Percentiles rank a stretch among this genome's conserved stretches.
These are phyloP conservation scores for Gopherus flavomarginatus DNA, from an alignment of 2,113 vertebrate species.

Conservation along the genomic window DNA sequence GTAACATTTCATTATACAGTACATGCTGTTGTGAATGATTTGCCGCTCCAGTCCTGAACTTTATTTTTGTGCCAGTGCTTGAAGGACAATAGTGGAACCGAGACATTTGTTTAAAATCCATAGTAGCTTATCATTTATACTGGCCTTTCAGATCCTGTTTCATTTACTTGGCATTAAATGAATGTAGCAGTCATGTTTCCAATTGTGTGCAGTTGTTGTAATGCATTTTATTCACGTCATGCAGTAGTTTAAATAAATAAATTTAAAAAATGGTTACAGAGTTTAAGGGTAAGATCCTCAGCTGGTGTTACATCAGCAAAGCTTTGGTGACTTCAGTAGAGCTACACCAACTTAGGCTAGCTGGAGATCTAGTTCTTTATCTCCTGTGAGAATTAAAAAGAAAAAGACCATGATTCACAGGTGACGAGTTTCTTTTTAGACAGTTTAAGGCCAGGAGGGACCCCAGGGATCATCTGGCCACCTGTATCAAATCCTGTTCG, in stretches of 20 bases:
- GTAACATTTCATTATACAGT: constrained; percentile 44
- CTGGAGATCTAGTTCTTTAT: background rate
- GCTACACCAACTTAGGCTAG: background rate
- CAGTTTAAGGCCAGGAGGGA: background rate
- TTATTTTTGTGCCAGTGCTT: background rate
- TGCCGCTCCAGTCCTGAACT: background rate
- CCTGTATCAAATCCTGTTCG: background rate
- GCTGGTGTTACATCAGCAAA: background rate
- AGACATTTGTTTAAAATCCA: background rate
- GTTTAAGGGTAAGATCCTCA: background rate
- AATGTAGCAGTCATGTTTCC: background rate
- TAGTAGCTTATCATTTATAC: background rate
- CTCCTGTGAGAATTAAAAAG: background rate
- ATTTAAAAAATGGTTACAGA: background rate
- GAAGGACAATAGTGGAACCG: background rate
- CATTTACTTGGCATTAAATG: background rate
- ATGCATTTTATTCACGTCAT: fast-evolving
- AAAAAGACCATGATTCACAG: background rate
- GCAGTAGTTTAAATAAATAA: background rate
- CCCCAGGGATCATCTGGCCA: background rate
- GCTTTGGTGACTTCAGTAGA: background rate
- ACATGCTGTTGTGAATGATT: constrained; percentile 9
- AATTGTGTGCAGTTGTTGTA: background rate
- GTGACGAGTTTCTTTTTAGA: background rate
- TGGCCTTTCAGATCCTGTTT: background rate